A percentile compares a stretch with the other conserved stretches of the same genome.
These are phyloP conservation scores for Pseudorhiza aurosa DNA, from an alignment of 30 jellyfish, hydroid and myxozoan genomes.

Conservation along the genomic window DNA sequence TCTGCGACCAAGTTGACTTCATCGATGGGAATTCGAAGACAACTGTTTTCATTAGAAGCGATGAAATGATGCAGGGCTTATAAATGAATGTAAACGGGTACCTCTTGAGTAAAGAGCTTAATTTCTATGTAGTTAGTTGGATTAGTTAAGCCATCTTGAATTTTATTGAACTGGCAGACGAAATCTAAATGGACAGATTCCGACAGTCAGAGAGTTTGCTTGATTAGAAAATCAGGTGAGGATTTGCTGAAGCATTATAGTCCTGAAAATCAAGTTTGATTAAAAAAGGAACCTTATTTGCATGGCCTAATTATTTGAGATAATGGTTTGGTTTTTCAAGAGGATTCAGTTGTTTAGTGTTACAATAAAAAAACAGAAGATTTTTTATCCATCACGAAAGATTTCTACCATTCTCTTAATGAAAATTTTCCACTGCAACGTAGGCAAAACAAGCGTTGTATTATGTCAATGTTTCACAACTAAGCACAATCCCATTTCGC, in stretches of 20 bases:
- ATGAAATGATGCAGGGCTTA: no score
- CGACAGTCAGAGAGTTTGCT: not conserved
- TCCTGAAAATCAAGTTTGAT: not conserved
- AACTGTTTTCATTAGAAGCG: no score
- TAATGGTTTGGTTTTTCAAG: not conserved
- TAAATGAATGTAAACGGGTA: no score
- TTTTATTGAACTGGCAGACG: constrained; percentile 33
- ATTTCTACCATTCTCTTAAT: not conserved
- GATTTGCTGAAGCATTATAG: not conserved
- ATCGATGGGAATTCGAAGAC: no score
- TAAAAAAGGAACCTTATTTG: not conserved
- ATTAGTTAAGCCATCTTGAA: constrained; percentile 9
- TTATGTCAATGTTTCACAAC: not conserved
- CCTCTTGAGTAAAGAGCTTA: no score
- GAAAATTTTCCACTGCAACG: not conserved
- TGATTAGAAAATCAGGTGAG: constrained; percentile 15
- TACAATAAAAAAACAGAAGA: not conserved
- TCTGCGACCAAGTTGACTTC: no score
- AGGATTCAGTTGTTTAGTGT: not conserved
- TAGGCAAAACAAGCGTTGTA: not conserved
- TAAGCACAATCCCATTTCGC: not conserved
- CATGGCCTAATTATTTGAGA: not conserved
- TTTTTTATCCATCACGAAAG: not conserved
- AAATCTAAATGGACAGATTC: not conserved
- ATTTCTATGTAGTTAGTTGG: constrained; percentile 3